Base-by-base conservation (phyloP, 2,113 vertebrate species). In the Cranoglanis bouderius region DNA sequence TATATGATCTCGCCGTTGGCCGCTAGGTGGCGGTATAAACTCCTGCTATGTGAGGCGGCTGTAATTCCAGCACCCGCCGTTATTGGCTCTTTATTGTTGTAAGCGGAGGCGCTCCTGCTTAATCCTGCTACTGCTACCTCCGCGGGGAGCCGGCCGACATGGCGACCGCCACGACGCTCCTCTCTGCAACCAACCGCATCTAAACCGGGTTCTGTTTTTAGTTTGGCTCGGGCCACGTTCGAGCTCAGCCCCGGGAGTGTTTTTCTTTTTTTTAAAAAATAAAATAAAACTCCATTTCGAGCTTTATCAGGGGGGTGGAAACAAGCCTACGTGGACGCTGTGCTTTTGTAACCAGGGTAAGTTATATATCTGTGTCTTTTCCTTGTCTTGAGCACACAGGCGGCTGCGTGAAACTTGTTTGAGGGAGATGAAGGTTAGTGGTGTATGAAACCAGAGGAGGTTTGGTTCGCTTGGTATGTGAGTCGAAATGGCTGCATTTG, bases 131-230 rank as follows among this genome's bases (percentile, higher is more conserved):
- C 84, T 40, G 21, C 67, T 40, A 12, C 32, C 90, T 93, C 92
- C 91, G 61, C 90, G 90, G 87, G 90, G 92, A 94, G 93, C 94
- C 93, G 94, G 95, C 94, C 93, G 94, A 93, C 94, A 96, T 96
- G 96, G 94, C 95, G 94, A 95, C 94, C 94, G 92, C 92, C 89
- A 87, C 90, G 91, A 91, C 91, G 91, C 91, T 90, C 90, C 51
- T 84, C 89, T 61, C 77, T 88, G 90, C 84, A 4, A 24, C 88
- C 40, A 86, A 67, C 92, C 53, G 82, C 86, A 18, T 90, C 67
- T 95, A 81, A 92, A 91, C 89, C 92, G 88, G 32, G 0, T 67
- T 8, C 84, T 85, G 87, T 32, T 59, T 5, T n/a, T 18, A n/a
- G 43, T 70, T 18, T 24, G n/a, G 63, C 13, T 61, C 49, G 32